Base-by-base conservation (phyloP, 2,888 invertebrate genomes). In the Plagodis dolabraria region DNA sequence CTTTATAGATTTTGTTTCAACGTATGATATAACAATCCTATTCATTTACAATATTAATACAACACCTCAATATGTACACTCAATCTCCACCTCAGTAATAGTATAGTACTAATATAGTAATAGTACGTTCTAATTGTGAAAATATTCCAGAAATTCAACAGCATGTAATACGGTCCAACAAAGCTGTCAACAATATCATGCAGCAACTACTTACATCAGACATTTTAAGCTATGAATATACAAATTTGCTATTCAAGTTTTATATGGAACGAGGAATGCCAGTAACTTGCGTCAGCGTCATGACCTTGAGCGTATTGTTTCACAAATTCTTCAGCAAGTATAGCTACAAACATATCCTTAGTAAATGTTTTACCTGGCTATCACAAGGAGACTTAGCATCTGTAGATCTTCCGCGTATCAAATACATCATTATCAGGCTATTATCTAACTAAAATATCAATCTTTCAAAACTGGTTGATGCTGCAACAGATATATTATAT, bases 211-310 rank as follows among this genome's bases (percentile, higher is more conserved):
- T 92, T 58, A 69, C 70, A 35, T 65, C 76, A 11, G 73, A 82
- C 52, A 63, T 73, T 12, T 69, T 92, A n/a, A 80, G 80, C 53
- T 85, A 83, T 63, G 68, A 77, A 54, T 78, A 81, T 45, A 72
- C 84, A 7, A 80, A 85, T 60, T 77, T 86, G 5, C 67, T 93
- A n/a, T 70, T 89, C 22, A 85, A 87, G 67, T 70, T 89, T 33
- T 93, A 92, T 58, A 73, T 79, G 12, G 92, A 93, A 55, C 87
- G 82, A 62, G 87, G 84, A 50, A 89, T 92, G 85, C 87, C 88
- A 5, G 80, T 87, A 5, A 87, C 83, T 12, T 72, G 76, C 40
- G 60, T 73, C 36, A 89, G 85, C 64, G 68, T 92, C 4, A 69
- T 63, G 36, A 92, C 92, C 5, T 67, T 93, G 22, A 83, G 73